These are phyloP conservation scores for Zaprionus taronus DNA, from an alignment of 1,140 invertebrate species.

Conservation along the genomic window DNA sequence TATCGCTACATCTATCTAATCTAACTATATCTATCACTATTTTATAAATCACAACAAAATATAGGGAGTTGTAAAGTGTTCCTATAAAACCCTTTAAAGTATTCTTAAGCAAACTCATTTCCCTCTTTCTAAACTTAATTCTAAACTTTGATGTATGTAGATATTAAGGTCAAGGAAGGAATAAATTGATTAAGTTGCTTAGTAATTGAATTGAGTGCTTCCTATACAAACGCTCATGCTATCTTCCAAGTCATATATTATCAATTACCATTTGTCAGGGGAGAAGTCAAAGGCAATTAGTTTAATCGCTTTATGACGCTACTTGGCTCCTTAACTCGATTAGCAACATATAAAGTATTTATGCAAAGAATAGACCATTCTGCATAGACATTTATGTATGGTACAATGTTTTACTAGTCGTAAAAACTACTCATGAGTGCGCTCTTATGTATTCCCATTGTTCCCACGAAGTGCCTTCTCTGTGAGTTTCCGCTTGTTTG, in stretches of 20 bases:
- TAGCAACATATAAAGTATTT: background rate
- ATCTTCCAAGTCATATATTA: background rate
- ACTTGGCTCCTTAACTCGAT: background rate
- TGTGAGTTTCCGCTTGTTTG: background rate
- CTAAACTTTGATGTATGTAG: background rate
- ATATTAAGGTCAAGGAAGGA: background rate
- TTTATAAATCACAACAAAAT: no score
- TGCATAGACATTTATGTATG: background rate
- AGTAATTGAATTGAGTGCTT: background rate
- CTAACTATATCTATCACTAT: no score
- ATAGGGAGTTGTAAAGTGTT: no score
- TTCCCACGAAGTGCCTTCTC: background rate
- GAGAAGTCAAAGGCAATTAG: background rate
- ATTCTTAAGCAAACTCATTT: background rate
- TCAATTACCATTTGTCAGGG: background rate
- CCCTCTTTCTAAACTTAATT: background rate
- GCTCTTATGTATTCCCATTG: constrained; percentile 1
- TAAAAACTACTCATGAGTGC: background rate
- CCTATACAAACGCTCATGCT: background rate
- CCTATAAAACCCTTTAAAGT: no score
- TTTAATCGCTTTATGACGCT: background rate
- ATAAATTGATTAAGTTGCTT: background rate
- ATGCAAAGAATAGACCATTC: background rate
- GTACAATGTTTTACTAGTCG: background rate
- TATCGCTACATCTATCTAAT: background rate